Base-by-base conservation (phyloP, 2,888 invertebrate genomes). In the Lysandra bellargus region DNA sequence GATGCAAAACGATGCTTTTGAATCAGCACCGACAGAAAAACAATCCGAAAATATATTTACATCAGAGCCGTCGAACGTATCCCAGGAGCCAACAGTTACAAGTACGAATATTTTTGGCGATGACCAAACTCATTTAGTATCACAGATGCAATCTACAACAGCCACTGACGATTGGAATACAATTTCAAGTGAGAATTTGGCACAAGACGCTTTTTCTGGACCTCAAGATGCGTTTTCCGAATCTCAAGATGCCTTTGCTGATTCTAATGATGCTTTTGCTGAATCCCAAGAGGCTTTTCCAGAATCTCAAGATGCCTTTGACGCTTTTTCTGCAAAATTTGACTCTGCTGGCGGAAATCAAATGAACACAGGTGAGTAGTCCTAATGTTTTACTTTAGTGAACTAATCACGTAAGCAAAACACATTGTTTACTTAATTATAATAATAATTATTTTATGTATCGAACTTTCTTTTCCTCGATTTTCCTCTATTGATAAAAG, bases 271-370 rank as follows among this genome's bases (percentile, higher is more conserved):
- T 72, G 83, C 87, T 6, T 90, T 91, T 78, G 87, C 91, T 1
- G 88, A 89, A 79, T 88, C 92, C 1, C 90, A 92, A 80, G 94
- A 95, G 69, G 95, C 95, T 9, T 90, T 91, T 79, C 88, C 91
- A 1, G 88, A 89, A 79, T 88, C 92, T 2, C 90, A 92, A 80
- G 94, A 95, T 73, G 95, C 95, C 0, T 98, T 98, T 84, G 98
- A 98, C 88, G 98, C 98, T 0, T 98, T 98, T 85, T 96, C 98
- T 3, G 97, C 98, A 1, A 98, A 98, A 88, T 98, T 98, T 85
- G 98, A 98, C 83, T 96, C 96, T 61, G 96, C 96, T 5, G 92
- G 94, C 74, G 88, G 88, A 30, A 92, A 90, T 81, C 90, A 89
- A 64, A 84, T 89, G 81, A 89, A 89, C 76, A 85, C 88, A 79